phyloP scores from a whole-genome alignment of 1,140 invertebrate species.

The Drosophila tani region DNA sequence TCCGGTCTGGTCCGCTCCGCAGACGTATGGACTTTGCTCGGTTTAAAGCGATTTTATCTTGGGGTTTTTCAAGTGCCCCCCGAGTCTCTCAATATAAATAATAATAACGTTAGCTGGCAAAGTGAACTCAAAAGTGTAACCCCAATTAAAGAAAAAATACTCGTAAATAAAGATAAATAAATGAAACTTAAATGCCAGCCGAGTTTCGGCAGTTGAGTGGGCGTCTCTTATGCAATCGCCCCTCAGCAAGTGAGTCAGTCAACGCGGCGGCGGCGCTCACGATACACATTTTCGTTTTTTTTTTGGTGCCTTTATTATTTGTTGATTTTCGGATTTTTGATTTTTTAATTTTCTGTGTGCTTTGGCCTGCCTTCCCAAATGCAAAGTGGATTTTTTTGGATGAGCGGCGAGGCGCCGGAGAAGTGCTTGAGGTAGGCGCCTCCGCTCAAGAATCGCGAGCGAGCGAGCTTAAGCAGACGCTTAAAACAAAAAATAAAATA shows the following conservation, averaged over 20 bases:
- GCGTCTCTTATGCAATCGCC: conserved; percentile 53
- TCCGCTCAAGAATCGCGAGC: conserved; percentile 57
- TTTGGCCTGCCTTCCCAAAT: conserved; percentile 2
- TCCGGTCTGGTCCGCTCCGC: neutral
- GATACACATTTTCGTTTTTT: conserved; percentile 23
- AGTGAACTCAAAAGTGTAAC: conserved; percentile 69
- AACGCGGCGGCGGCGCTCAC: conserved; percentile 9
- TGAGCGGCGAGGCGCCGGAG: conserved; percentile 26
- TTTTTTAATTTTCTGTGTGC: neutral
- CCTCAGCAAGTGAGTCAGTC: conserved; percentile 43
- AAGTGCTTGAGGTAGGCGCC: conserved; percentile 66
- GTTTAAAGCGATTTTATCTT: conserved; percentile 41
- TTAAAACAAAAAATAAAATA: conserved; percentile 5
- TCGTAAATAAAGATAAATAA: conserved; percentile 51
- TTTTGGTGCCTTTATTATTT: neutral
- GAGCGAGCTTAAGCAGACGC: conserved; percentile 3
- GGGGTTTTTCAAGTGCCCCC: conserved; percentile 29
- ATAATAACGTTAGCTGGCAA: conserved; percentile 38
- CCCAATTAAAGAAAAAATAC: conserved; percentile 71
- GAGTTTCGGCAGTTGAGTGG: conserved; percentile 45
- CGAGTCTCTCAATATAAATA: neutral
- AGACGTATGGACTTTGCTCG: conserved; percentile 47
- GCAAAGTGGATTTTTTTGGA: conserved; percentile 33
- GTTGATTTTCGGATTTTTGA: conserved; percentile 19
- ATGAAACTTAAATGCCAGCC: conserved; percentile 45